Percentiles rank a stretch among this genome's conserved stretches.
Conservation (phyloP, 2,888 invertebrate species). For the Heterodera filipjevi region DNA sequence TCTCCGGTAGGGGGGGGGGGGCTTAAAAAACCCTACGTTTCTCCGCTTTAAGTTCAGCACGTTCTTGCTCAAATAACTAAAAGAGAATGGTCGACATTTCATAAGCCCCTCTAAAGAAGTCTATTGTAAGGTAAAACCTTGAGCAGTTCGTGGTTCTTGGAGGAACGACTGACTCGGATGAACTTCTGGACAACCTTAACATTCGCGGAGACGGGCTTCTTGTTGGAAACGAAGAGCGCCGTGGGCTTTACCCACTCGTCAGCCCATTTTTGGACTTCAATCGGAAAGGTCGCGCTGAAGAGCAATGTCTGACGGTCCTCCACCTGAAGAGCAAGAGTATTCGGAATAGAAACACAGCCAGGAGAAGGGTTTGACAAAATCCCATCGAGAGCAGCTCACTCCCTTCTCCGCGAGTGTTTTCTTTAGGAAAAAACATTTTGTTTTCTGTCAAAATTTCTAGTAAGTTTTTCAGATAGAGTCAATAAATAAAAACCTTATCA, state of each 20-base stretch:
- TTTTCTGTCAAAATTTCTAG: too few species aligned
- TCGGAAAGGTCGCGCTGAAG: constrained; percentile 55
- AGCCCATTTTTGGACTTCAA: constrained; percentile 37
- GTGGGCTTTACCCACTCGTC: constrained; percentile 26
- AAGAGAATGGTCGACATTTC: neutral
- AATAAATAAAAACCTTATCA: too few species aligned
- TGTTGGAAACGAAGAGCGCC: constrained; percentile 34
- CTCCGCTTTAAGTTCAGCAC: constrained; percentile 12
- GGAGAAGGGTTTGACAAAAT: too few species aligned
- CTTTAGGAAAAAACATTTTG: too few species aligned
- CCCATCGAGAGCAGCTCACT: too few species aligned
- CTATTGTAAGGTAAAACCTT: neutral
- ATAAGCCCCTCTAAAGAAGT: too few species aligned
- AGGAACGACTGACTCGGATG: constrained; percentile 19
- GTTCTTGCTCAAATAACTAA: constrained; percentile 19
- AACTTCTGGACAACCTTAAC: constrained; percentile 40
- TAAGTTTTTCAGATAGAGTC: too few species aligned
- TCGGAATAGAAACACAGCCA: neutral
- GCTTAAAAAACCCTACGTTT: constrained; percentile 12
- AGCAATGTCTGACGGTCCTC: constrained; percentile 55
- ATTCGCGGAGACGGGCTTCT: constrained; percentile 39
- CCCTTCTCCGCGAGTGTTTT: too few species aligned
- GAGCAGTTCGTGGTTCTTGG: constrained; percentile 37
- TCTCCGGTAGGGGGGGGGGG: too few species aligned
- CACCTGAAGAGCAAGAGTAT: constrained; percentile 35